phyloP scores from a whole-genome alignment of 2,113 vertebrate species.

The Takifugu bimaculatus region DNA sequence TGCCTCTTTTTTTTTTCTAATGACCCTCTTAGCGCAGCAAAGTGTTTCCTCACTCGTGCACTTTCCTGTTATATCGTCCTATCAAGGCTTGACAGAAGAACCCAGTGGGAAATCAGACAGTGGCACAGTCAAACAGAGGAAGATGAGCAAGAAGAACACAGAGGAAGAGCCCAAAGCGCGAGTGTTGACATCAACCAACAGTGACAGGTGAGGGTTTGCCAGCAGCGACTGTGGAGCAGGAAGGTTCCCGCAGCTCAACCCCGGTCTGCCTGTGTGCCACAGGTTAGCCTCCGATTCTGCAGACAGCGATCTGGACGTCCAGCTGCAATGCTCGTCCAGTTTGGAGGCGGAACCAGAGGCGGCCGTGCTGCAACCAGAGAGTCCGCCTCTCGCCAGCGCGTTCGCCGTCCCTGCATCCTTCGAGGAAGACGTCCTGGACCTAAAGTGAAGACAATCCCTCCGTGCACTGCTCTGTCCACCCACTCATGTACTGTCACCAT shows the following conservation, averaged over 20 bases:
- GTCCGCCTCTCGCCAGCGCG: constrained; percentile 70
- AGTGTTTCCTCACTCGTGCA: background rate
- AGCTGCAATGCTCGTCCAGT: constrained; percentile 71
- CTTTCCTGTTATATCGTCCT: background rate
- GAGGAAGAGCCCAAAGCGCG: constrained; percentile 80
- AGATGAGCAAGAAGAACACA: constrained; percentile 75
- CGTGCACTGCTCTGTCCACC: constrained; percentile 45
- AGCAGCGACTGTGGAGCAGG: background rate
- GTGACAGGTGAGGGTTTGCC: constrained; percentile 82
- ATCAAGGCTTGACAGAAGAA: constrained; percentile 86
- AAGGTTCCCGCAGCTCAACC: background rate
- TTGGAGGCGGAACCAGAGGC: constrained; percentile 76
- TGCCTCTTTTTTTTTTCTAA: too few species aligned
- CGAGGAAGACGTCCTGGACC: constrained; percentile 89
- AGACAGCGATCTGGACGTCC: constrained; percentile 78
- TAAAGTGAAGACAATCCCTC: constrained; percentile 86
- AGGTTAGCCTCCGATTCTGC: constrained; percentile 81
- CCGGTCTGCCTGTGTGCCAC: constrained; percentile 13
- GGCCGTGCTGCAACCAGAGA: constrained; percentile 72
- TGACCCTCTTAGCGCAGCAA: background rate
- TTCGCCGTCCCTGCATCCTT: constrained; percentile 81
- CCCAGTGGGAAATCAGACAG: constrained; percentile 80
- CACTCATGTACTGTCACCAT: constrained; percentile 52
- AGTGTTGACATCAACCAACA: constrained; percentile 82
- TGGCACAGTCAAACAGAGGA: constrained; percentile 79